These are phyloP conservation scores for Pomatostomus ruficeps DNA, from an alignment of 2,113 vertebrate species.

Conservation along the genomic window DNA sequence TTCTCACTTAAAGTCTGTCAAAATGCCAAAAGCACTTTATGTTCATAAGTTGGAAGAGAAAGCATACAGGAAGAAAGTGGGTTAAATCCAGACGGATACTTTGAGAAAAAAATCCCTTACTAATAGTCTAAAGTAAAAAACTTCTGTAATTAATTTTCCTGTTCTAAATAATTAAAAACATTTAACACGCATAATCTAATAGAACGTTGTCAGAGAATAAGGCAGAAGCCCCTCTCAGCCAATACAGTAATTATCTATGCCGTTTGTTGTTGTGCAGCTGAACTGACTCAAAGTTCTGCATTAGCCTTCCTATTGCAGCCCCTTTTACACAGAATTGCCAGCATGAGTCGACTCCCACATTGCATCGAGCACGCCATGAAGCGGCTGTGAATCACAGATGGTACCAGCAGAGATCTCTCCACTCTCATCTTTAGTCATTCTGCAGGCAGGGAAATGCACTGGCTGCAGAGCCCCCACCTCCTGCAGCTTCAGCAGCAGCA, in stretches of 20 bases:
- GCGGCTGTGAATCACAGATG: constrained; percentile 56
- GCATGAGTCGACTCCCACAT: constrained; percentile 51
- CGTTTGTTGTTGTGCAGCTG: not conserved
- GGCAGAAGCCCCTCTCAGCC: not conserved
- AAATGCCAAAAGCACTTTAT: not conserved
- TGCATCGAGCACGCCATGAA: constrained; percentile 9
- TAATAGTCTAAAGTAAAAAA: not conserved
- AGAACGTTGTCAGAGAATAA: not conserved
- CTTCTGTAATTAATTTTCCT: not conserved
- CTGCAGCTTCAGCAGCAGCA: not conserved
- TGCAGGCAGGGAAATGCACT: constrained; percentile 16
- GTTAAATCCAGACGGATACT: not conserved
- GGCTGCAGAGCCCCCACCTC: not conserved
- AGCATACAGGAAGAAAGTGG: not conserved
- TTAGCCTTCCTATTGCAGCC: not conserved
- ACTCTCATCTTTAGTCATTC: constrained; percentile 46
- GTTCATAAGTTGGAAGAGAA: not conserved
- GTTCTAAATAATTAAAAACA: not conserved
- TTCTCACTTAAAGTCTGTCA: not conserved
- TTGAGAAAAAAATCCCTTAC: not conserved
- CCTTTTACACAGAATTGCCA: not conserved
- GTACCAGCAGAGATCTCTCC: constrained; percentile 34
- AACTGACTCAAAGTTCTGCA: constrained; percentile 24
- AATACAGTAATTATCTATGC: not conserved
- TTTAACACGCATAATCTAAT: not conserved